These are phyloP conservation scores for Atopsyche davidsoni DNA, from an alignment of 1,140 invertebrate genomes.

Conservation along the genomic window DNA sequence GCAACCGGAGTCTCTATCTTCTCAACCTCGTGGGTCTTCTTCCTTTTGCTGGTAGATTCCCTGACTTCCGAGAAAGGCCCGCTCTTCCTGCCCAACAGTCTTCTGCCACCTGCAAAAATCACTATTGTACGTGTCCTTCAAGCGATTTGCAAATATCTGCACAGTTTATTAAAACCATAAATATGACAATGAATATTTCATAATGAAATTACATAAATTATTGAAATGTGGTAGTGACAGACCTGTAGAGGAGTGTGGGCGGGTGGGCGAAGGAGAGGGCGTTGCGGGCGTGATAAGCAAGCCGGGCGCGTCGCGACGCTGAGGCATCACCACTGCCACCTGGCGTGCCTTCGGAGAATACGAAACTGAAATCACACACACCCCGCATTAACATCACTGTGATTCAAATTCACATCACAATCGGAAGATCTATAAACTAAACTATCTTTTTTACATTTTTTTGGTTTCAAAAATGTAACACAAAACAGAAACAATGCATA, in stretches of 20 bases:
- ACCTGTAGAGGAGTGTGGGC: no score
- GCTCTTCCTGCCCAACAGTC: background rate
- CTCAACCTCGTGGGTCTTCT: slow-evolving; percentile 21
- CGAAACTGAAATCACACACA: background rate
- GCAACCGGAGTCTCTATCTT: slow-evolving; percentile 23
- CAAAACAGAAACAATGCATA: no score
- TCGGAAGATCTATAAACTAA: no score
- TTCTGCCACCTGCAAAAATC: slow-evolving; percentile 7
- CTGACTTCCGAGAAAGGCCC: background rate
- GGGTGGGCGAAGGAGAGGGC: background rate
- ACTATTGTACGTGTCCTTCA: no score
- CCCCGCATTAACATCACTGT: background rate
- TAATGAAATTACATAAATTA: no score
- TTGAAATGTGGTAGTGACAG: no score
- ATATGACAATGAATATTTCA: no score
- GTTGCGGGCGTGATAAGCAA: slow-evolving; percentile 1
- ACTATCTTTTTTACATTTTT: no score
- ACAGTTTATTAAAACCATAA: no score
- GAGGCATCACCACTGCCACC: slow-evolving; percentile 26
- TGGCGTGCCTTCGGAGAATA: slow-evolving; percentile 9
- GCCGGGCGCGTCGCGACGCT: slow-evolving; percentile 10
- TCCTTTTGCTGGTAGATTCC: slow-evolving; percentile 8
- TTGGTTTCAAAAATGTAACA: no score
- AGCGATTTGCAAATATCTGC: no score
- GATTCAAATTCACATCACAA: background rate